Conservation (phyloP, 2,113 vertebrate species). For the Mus musculus region DNA sequence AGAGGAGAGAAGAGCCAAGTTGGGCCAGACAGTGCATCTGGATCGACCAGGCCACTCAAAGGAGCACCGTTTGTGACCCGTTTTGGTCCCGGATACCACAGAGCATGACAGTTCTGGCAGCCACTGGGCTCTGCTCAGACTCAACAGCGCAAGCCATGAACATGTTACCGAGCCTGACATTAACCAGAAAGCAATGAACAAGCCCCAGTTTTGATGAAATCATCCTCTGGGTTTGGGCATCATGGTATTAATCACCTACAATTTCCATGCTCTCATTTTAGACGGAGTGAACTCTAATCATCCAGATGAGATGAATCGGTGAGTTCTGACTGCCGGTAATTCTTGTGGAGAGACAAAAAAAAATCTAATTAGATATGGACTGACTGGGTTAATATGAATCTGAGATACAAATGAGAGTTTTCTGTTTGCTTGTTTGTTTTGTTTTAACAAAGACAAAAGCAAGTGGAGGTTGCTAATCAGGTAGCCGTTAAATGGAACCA, state of each 20-base stretch:
- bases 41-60: neutral
- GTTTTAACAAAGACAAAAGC: neutral
- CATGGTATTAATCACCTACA: neutral
- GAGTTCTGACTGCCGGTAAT: neutral
- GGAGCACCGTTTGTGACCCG: neutral
- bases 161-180: neutral
- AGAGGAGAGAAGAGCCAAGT: neutral
- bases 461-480: neutral
- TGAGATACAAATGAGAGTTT: neutral
- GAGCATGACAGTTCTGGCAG: neutral
- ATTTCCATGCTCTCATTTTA: neutral
- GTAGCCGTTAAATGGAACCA: neutral
- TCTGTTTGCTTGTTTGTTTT: neutral
- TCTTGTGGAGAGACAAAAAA: slow-evolving; percentile 22
- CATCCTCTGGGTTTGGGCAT: neutral
- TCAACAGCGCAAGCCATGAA: neutral
- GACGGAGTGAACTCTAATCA: neutral
- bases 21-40: neutral
- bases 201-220: neutral
- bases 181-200: neutral
- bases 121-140: neutral
- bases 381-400: neutral
- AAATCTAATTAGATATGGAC: slow-evolving; percentile 6
- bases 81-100: neutral
- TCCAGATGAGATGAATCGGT: neutral